Conservation (phyloP, 2,113 vertebrate species). For the Stegostoma tigrinum region DNA sequence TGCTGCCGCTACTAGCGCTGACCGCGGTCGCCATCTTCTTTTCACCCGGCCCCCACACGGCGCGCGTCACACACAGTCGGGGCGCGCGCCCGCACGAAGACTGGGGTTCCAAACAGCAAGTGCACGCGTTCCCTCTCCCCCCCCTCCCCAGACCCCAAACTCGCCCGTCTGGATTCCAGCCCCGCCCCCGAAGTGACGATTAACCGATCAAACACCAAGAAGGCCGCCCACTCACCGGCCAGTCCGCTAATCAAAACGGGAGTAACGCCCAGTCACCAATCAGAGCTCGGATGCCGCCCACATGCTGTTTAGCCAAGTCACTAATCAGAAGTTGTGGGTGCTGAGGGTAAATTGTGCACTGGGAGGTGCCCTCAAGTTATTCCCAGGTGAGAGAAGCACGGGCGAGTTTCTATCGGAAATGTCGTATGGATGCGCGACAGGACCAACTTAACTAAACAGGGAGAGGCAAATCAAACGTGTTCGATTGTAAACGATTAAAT, state of each 20-base stretch:
- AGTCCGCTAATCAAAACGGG: no score
- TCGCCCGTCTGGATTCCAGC: background rate
- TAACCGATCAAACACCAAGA: background rate
- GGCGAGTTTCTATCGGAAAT: background rate
- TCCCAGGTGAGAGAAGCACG: background rate
- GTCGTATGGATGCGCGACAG: background rate
- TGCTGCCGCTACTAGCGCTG: conserved; percentile 54
- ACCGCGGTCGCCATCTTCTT: conserved; percentile 58
- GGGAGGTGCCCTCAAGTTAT: no score
- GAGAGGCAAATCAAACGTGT: no score
- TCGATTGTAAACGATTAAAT: background rate
- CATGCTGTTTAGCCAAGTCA: no score
- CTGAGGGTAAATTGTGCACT: no score
- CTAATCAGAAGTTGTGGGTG: background rate
- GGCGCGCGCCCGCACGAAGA: background rate
- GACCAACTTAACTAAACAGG: background rate
- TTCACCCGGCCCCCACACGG: conserved; percentile 32
- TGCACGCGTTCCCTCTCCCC: no score
- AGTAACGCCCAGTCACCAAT: background rate
- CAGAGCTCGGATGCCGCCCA: background rate
- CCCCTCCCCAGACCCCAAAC: no score
- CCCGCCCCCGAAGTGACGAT: background rate
- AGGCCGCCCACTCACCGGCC: no score
- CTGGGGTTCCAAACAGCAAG: background rate
- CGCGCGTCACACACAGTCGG: background rate